These are phyloP conservation scores for Strigamia maritima DNA, from an alignment of 2,888 invertebrate genomes.

Conservation along the genomic window DNA sequence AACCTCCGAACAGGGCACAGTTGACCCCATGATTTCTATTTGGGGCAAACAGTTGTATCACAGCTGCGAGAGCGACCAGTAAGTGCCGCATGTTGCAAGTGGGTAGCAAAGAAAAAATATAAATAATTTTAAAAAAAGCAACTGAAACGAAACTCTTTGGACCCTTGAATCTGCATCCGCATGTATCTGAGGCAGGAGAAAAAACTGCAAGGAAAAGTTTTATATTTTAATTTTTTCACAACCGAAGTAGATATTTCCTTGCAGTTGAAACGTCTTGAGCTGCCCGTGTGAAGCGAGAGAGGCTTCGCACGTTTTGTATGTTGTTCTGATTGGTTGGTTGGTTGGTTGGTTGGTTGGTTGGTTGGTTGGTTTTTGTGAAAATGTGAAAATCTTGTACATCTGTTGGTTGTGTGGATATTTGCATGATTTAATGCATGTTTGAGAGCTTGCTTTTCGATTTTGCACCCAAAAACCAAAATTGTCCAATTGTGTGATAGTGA, in stretches of 20 bases:
- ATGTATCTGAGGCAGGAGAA: neutral
- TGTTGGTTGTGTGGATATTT: neutral
- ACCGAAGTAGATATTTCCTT: neutral
- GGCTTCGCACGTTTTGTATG: neutral
- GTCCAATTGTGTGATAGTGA: neutral
- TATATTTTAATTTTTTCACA: neutral
- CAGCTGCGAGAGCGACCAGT: constrained; percentile 96
- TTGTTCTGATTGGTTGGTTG: no score
- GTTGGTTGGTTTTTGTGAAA: neutral
- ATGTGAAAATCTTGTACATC: neutral
- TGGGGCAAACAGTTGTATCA: constrained; percentile 97
- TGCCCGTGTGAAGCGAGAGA: neutral
- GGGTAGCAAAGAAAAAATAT: constrained; percentile 12
- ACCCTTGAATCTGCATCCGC: neutral
- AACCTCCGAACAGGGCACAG: constrained; percentile 70
- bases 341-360: no score
- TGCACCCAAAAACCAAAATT: neutral
- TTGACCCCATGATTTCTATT: constrained; percentile 97
- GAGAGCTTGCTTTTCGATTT: neutral
- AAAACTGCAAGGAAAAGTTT: neutral
- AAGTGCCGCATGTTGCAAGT: constrained; percentile 59
- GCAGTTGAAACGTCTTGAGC: neutral
- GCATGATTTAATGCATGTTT: neutral
- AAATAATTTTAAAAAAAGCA: neutral
- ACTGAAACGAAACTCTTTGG: neutral